A percentile compares a stretch with the other conserved stretches of the same genome.
Evolutionary conservation across 2,113 vertebrate species (phyloP).

Genomic region (Lophura nycthemera): DNA sequence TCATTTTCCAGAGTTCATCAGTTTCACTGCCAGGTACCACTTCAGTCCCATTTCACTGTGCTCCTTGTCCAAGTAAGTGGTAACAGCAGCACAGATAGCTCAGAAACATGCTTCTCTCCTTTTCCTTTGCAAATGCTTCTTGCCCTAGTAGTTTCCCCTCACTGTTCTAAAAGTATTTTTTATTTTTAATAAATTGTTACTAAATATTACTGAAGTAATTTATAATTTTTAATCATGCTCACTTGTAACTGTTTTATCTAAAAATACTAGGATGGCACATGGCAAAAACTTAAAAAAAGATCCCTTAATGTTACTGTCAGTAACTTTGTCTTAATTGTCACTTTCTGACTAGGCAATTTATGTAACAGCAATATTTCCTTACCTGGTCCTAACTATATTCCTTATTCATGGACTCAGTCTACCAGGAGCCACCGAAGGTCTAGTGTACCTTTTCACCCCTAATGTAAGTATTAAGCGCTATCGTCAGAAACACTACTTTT

Average conservation of each 20-base stretch:
- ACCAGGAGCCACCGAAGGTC: conserved; percentile 85
- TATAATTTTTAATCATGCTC: not conserved
- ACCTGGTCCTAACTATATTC: conserved; percentile 90
- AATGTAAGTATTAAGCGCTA: conserved; percentile 77
- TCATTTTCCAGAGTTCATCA: not conserved
- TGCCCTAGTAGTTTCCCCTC: not conserved
- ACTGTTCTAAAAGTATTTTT: not conserved
- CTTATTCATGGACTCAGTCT: conserved; percentile 87
- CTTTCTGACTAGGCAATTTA: conserved; percentile 84
- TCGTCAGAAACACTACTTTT: not conserved
- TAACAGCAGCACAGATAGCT: no score
- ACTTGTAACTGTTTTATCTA: not conserved
- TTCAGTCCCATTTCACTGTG: not conserved
- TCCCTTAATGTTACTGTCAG: not conserved
- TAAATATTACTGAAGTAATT: not conserved
- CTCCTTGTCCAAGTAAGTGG: fast-evolving
- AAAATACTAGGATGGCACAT: not conserved
- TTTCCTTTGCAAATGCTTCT: not conserved
- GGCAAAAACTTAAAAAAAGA: not conserved
- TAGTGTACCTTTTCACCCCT: conserved; percentile 90
- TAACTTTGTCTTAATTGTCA: not conserved
- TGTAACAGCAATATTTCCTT: conserved; percentile 89
- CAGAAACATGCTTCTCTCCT: not conserved
- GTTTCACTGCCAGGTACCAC: not conserved
- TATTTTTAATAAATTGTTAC: not conserved